Conservation (phyloP, 1,140 invertebrate species). For the Thrips palmi region DNA sequence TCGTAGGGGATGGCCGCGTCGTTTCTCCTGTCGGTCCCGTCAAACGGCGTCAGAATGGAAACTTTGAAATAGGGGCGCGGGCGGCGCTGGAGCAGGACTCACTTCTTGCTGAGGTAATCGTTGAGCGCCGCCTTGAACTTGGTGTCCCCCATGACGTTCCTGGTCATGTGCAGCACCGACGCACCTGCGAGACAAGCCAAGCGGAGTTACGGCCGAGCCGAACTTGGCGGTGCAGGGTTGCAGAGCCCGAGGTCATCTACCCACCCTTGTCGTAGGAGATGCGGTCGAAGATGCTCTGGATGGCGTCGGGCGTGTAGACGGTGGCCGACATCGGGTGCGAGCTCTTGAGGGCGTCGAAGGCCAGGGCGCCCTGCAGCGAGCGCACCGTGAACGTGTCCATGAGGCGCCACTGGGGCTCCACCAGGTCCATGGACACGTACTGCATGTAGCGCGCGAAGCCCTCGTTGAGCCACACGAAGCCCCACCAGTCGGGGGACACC, state of each 20-base stretch:
- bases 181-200: conserved; percentile 21
- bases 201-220: too few species aligned
- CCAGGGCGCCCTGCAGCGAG: conserved; percentile 42
- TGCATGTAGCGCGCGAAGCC: conserved; percentile 20
- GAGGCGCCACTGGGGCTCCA: conserved; percentile 28
- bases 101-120: conserved; percentile 29
- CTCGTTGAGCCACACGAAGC: conserved; percentile 22
- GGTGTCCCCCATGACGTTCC: conserved; percentile 41
- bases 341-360: conserved; percentile 70
- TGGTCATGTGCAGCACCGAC: conserved; percentile 58
- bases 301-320: conserved; percentile 26
- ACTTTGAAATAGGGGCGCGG: too few species aligned
- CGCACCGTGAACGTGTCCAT: conserved; percentile 28
- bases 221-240: too few species aligned
- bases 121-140: conserved; percentile 40
- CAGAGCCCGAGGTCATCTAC: too few species aligned
- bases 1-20: too few species aligned
- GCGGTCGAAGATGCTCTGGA: conserved; percentile 33
- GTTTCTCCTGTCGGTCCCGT: too few species aligned
- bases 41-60: too few species aligned
- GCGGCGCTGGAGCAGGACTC: too few species aligned
- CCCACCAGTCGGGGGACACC: conserved; percentile 35
- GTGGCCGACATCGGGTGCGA: conserved; percentile 27
- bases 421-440: conserved; percentile 20
- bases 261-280: conserved; percentile 41